These are phyloP conservation scores for Brachionichthys hirsutus DNA, from an alignment of 2,113 vertebrate species.

Conservation along the genomic window DNA sequence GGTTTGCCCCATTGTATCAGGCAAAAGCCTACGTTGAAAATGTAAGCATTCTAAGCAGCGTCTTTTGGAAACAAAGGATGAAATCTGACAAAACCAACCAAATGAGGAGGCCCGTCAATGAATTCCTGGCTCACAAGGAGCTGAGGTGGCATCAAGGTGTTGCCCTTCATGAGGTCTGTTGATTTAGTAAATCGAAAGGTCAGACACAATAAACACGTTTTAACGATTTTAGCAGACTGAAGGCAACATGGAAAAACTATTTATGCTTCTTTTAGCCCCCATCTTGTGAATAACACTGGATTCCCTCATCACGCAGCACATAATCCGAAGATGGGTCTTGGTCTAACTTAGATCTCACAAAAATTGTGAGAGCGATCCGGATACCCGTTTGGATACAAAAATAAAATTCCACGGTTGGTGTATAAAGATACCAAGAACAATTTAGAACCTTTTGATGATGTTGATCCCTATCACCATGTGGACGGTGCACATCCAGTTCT, in stretches of 20 bases:
- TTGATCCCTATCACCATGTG: too few relatives aligned
- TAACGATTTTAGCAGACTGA: slow-evolving; percentile 8
- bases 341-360: too few relatives aligned
- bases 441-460: too few relatives aligned
- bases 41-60: slow-evolving; percentile 35
- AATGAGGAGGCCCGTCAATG: slow-evolving; percentile 5
- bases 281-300: too few relatives aligned
- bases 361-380: too few relatives aligned
- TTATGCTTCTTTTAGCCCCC: slow-evolving; percentile 2
- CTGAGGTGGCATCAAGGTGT: neutral
- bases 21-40: slow-evolving; percentile 51
- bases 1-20: slow-evolving; percentile 44
- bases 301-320: too few relatives aligned
- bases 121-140: slow-evolving; percentile 4
- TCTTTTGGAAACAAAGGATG: slow-evolving; percentile 34
- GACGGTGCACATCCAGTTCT: too few relatives aligned
- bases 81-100: slow-evolving; percentile 16
- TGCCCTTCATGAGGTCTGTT: slow-evolving; percentile 4
- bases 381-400: too few relatives aligned
- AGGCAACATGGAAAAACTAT: neutral
- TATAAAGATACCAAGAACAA: too few relatives aligned
- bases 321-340: too few relatives aligned
- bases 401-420: too few relatives aligned
- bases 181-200: slow-evolving; percentile 39
- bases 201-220: slow-evolving; percentile 14